Evolutionary conservation across 2,888 invertebrate species (phyloP), one percentile per base, ranked within the genome.

Genomic region (Chorisops tibialis): DNA sequence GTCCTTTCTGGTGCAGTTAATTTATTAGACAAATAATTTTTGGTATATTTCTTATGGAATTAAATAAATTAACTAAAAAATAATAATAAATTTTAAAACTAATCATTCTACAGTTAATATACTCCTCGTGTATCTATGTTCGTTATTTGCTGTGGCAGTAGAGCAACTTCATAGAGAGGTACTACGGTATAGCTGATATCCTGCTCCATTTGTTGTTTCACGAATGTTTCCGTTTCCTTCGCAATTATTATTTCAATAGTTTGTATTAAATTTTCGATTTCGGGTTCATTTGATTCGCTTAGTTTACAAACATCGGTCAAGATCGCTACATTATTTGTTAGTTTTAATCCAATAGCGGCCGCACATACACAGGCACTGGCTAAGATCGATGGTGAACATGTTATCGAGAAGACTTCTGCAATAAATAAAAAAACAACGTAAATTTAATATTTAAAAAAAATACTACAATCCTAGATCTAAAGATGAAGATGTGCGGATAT

Each of bases 371-470:
- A 81, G 2, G 83, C 82, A 4, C 82, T 79, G 1, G 84, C 83
- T 19, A 85, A 80, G 70, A 83, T 70, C 2, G 85, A 84, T 11
- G 85, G 83, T 12, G 81, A 79, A 43, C 81, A 81, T 73, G 80
- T 80, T 68, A 84, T 81, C 67, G 84, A 79, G 59, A 80, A 80
- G 62, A 82, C 81, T 73, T 85, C 85, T 84, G 79, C 37, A 79
- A 79, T 67, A 73, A 73, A 69, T 68, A 66, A 68, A 69, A 68
- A 64, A 50, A 16, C 12, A 47, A 30, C 3, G 1, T 30, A 30
- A 30, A 2, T 5, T 30, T 30, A 7, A 2, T n/a, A n/a, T n/a
- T n/a, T n/a, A n/a, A n/a, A n/a, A n/a, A n/a, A n/a, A n/a, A n/a
- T n/a, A n/a, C n/a, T n/a, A n/a, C n/a, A n/a, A n/a, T n/a, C n/a